Conservation (phyloP, 92 coral and sea anemone genomes). For the Ricordea florida region DNA sequence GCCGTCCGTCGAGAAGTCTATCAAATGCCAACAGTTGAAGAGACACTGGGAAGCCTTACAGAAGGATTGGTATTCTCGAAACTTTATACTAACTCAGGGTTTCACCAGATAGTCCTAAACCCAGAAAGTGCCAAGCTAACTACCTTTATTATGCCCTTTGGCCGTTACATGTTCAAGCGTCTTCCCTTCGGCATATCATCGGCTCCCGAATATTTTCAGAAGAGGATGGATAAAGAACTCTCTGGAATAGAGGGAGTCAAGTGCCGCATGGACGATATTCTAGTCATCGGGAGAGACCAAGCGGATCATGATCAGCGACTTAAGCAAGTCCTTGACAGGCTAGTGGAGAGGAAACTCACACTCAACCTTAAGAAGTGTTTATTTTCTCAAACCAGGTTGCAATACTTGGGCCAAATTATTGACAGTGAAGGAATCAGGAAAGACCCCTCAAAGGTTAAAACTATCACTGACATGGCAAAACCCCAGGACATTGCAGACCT, state of each 20-base stretch:
- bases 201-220: constrained; percentile 51
- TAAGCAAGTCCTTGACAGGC: constrained; percentile 34
- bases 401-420: constrained; percentile 48
- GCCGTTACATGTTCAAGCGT: constrained; percentile 50
- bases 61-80: constrained; percentile 42
- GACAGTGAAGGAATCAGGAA: constrained; percentile 50
- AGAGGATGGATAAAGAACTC: constrained; percentile 50
- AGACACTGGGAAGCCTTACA: constrained; percentile 56
- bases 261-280: constrained; percentile 53
- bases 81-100: too few relatives aligned
- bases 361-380: constrained; percentile 45
- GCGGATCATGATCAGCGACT: constrained; percentile 53
- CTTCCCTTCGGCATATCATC: constrained; percentile 38
- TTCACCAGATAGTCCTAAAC: too few relatives aligned
- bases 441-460: constrained; percentile 45
- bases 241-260: constrained; percentile 48
- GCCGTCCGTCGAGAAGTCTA: too few relatives aligned
- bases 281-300: constrained; percentile 46
- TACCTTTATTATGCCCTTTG: too few relatives aligned
- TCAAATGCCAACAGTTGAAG: constrained; percentile 60
- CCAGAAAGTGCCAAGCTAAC: too few relatives aligned
- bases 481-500: constrained; percentile 34
- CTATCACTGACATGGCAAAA: constrained; percentile 28
- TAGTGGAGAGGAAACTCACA: constrained; percentile 51
- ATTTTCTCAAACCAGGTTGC: constrained; percentile 35